These are phyloP conservation scores for Hippocampus guttulatus DNA, from an alignment of 2,113 vertebrate species.

Conservation along the genomic window DNA sequence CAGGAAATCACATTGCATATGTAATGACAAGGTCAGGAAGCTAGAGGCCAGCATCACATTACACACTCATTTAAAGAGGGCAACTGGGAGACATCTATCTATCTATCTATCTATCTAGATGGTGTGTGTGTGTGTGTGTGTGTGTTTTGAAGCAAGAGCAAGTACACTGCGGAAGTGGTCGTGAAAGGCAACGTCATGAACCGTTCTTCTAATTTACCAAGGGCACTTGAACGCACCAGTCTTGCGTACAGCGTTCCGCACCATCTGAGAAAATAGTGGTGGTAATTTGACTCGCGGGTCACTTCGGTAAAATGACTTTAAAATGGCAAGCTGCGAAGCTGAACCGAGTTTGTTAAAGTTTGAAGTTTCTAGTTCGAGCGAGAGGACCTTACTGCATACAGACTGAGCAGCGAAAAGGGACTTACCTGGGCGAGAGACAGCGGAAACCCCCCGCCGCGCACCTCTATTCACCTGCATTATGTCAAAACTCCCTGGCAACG, in stretches of 20 bases:
- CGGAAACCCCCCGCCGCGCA: too few species aligned
- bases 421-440: background rate
- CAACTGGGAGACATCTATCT: background rate
- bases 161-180: background rate
- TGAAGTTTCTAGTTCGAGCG: background rate
- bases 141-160: too few species aligned
- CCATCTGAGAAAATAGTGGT: conserved; percentile 12
- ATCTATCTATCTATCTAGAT: too few species aligned
- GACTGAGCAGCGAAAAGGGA: background rate
- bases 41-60: conserved; percentile 3
- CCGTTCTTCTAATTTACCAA: conserved; percentile 5
- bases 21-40: background rate
- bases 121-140: too few species aligned
- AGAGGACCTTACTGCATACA: background rate
- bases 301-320: background rate
- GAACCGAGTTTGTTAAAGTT: background rate
- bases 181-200: background rate
- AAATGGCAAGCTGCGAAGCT: background rate
- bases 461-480: conserved; percentile 17
- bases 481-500: conserved; percentile 62
- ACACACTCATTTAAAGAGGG: background rate
- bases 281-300: conserved; percentile 7
- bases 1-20: background rate
- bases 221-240: conserved; percentile 31
- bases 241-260: background rate